A percentile compares a stretch with the other conserved stretches of the same genome.
These are phyloP conservation scores for Corythoichthys intestinalis DNA, from an alignment of 2,113 vertebrate genomes.

Conservation along the genomic window DNA sequence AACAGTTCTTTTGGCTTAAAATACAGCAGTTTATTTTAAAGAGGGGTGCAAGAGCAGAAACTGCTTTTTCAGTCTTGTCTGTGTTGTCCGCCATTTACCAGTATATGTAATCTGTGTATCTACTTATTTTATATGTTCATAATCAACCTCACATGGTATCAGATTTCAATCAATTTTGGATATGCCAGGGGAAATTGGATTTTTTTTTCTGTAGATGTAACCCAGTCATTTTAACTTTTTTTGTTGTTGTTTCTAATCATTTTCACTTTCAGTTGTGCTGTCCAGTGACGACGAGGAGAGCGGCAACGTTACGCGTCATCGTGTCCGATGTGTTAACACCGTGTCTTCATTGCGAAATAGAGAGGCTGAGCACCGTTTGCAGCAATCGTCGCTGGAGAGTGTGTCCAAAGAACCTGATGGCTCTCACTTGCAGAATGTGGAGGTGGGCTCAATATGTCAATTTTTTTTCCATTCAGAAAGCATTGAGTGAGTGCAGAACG, in stretches of 20 bases:
- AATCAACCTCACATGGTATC: background rate
- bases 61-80: too few species aligned
- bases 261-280: conserved; percentile 64
- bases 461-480: background rate
- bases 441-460: conserved; percentile 44
- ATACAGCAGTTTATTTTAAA: too few species aligned
- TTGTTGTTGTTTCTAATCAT: background rate
- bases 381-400: background rate
- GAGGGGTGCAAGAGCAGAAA: too few species aligned
- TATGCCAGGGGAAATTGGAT: background rate
- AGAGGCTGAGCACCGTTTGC: background rate
- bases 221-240: background rate
- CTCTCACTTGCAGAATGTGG: conserved; percentile 8
- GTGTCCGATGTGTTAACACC: background rate
- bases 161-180: background rate
- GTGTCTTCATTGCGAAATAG: conserved; percentile 12
- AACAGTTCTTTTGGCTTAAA: too few species aligned
- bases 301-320: background rate
- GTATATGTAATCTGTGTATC: too few species aligned
- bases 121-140: background rate
- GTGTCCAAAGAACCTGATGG: background rate
- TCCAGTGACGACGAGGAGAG: conserved; percentile 72
- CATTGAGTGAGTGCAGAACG: too few species aligned
- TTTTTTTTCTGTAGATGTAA: background rate
- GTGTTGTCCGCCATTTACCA: too few species aligned